Conservation (phyloP, 2,113 vertebrate species). For the Regulus satrapa region DNA sequence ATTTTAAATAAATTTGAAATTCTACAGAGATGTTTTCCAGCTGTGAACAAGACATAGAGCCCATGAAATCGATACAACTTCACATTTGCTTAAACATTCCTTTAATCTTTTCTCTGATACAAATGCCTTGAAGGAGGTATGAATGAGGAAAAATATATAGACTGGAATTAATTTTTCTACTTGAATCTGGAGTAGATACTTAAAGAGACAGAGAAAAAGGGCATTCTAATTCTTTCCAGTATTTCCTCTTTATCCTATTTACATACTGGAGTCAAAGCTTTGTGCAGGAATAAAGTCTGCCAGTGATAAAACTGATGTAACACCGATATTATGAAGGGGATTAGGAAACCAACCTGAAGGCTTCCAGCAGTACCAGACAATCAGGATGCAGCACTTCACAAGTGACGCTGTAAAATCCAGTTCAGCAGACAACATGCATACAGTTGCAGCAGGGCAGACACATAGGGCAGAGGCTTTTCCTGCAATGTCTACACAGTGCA, state of each 20-base stretch:
- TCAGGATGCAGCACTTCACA: neutral
- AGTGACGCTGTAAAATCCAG: neutral
- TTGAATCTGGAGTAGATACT: neutral
- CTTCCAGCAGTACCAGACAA: neutral
- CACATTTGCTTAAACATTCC: neutral
- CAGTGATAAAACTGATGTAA: neutral
- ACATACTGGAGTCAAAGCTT: neutral
- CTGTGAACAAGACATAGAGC: neutral
- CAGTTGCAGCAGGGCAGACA: neutral
- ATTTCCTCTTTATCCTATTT: neutral
- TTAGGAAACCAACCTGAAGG: neutral
- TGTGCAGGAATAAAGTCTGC: neutral
- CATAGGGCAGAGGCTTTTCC: neutral
- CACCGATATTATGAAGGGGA: neutral
- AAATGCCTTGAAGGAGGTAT: neutral
- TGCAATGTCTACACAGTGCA: neutral
- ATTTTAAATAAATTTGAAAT: neutral
- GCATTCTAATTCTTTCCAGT: neutral
- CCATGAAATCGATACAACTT: neutral
- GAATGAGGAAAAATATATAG: neutral
- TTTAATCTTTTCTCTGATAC: neutral
- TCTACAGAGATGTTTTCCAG: neutral
- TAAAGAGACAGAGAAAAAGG: neutral
- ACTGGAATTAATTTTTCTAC: neutral
- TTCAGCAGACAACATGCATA: neutral